Evolutionary conservation across 2,113 vertebrate genomes (phyloP).

Genomic region (Hypomesus transpacificus): DNA sequence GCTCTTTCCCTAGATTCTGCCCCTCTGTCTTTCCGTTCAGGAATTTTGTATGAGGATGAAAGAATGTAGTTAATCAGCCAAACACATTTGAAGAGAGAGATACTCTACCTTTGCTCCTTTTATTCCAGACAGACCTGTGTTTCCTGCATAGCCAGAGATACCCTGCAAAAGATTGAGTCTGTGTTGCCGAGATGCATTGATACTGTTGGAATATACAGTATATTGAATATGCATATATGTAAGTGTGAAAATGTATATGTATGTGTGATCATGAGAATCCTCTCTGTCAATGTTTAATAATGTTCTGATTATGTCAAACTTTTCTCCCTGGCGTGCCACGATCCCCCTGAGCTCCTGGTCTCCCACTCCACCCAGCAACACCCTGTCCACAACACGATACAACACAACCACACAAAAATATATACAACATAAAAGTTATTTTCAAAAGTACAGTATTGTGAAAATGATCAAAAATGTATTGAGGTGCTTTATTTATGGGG

Average conservation of each 20-base stretch:
- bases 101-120: slow-evolving; percentile 38
- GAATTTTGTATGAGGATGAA: no score
- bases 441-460: background rate
- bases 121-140: slow-evolving; percentile 31
- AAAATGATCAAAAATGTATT: background rate
- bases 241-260: no score
- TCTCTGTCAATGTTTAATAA: no score
- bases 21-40: no score
- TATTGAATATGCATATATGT: no score
- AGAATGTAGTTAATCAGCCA: no score
- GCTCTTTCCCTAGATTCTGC: no score
- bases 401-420: background rate
- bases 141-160: slow-evolving; percentile 31
- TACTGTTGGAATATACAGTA: background rate
- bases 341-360: slow-evolving; percentile 22
- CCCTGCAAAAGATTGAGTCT: slow-evolving; percentile 22
- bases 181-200: background rate
- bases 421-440: background rate
- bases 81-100: background rate
- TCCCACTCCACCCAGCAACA: slow-evolving; percentile 27
- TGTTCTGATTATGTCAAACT: slow-evolving; percentile 1
- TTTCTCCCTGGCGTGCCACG: slow-evolving; percentile 24
- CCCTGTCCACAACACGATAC: slow-evolving; percentile 22
- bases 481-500: background rate
- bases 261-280: no score